Conservation (phyloP, 2,113 vertebrate species). For the Catharus fuscescens region DNA sequence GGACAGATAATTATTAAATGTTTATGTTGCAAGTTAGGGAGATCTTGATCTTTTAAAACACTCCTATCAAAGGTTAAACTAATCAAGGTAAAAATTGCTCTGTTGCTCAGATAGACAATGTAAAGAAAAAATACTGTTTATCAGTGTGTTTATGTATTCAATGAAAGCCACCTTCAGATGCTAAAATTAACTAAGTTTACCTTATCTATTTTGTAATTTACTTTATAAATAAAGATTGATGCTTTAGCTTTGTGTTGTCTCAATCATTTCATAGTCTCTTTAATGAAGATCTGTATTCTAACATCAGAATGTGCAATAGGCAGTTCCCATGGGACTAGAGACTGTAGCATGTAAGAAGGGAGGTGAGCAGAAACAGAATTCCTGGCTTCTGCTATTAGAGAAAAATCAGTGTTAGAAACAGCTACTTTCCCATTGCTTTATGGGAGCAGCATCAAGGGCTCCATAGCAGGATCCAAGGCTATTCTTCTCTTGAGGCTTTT, state of each 20-base stretch:
- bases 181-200: constrained; percentile 16
- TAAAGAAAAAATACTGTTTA: background rate
- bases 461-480: background rate
- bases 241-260: background rate
- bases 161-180: background rate
- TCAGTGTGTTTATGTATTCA: background rate
- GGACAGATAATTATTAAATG: background rate
- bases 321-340: background rate
- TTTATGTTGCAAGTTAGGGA: background rate
- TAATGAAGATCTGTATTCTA: background rate
- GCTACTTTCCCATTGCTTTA: background rate
- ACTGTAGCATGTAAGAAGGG: background rate
- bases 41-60: constrained; percentile 1
- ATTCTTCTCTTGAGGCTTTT: background rate
- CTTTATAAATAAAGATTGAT: constrained; percentile 61
- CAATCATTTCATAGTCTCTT: background rate
- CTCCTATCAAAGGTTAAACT: background rate
- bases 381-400: background rate
- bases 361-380: background rate
- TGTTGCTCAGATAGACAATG: background rate
- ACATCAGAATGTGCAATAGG: background rate
- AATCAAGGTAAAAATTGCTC: background rate
- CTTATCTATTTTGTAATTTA: constrained; percentile 43
- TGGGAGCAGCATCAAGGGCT: background rate
- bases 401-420: background rate